Base-by-base conservation (phyloP, 2,888 invertebrate genomes). In the Agapostemon virescens region DNA sequence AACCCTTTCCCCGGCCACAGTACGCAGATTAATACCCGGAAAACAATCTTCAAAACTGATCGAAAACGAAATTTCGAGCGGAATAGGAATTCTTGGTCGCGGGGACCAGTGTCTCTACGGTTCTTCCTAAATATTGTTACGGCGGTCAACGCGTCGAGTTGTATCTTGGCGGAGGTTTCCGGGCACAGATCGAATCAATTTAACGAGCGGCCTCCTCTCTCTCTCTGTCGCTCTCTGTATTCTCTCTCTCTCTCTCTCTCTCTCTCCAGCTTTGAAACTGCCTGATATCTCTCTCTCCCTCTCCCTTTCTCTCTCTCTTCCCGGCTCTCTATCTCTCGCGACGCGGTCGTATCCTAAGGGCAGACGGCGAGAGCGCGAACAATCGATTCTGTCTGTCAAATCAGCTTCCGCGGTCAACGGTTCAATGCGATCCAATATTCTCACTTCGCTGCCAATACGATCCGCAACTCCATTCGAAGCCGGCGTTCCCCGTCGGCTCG, bases 391-490 rank as follows among this genome's bases (percentile, higher is more conserved):
- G 84, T 80, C 82, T 80, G 82, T 86, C 86, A 86, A 89, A 90
- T 89, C 87, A 87, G 88, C 86, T 88, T 89, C 85, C 84, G 88
- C 87, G 88, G 88, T 89, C 88, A 89, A 89, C 85, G 87, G 85
- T 89, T 87, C 86, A 85, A 86, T 90, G 87, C 88, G 88, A 89
- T 90, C 86, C 87, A 89, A 89, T 90, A 89, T 89, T 89, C 89
- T 89, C 90, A 88, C 88, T 86, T 85, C 84, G 88, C 84, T 87
- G 89, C 88, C 89, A 86, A 86, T 85, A 85, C 85, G 84, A 87
- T 85, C 83, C 86, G 86, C 86, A 87, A 83, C 85, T 84, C 86
- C 82, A 82, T 86, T 86, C 80, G 84, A 67, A 74, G 42, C 42
- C 26, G 66, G 66, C 40, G 63, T 26, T 79, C 81, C 38, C 77